Evolutionary conservation across 2,888 invertebrate genomes (phyloP).

Genomic region (Camponotus fellah): DNA sequence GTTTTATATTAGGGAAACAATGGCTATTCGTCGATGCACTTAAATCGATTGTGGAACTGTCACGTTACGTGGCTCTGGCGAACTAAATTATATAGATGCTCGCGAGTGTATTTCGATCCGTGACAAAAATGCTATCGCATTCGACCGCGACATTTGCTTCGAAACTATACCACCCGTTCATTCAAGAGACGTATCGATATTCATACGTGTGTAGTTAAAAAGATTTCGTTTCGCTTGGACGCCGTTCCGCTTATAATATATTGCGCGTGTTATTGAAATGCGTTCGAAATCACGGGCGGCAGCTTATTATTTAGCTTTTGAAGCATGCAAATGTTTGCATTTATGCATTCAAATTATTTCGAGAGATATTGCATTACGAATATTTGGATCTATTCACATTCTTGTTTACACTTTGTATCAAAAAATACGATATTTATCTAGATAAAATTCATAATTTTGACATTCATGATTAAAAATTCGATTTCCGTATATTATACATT

Average conservation of each 20-base stretch:
- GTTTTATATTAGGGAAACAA: neutral
- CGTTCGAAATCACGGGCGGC: neutral
- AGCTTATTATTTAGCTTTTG: neutral
- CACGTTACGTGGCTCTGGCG: neutral
- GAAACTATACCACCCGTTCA: neutral
- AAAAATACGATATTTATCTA: neutral
- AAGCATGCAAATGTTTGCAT: slow-evolving; percentile 38
- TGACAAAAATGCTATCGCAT: slow-evolving; percentile 14
- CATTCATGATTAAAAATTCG: neutral
- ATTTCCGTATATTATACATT: neutral
- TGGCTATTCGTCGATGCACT: neutral
- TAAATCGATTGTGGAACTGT: slow-evolving; percentile 15
- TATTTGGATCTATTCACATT: neutral
- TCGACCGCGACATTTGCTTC: neutral
- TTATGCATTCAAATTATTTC: neutral
- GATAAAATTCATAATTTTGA: neutral
- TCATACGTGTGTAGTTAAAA: neutral
- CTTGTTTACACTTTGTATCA: neutral
- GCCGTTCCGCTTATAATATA: slow-evolving; percentile 1
- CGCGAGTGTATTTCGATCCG: neutral
- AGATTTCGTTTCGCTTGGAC: slow-evolving; percentile 35
- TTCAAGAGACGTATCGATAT: slow-evolving; percentile 1
- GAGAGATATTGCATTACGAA: neutral
- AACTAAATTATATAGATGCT: slow-evolving; percentile 9
- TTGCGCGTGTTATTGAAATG: neutral